These are phyloP conservation scores for Urosaurus nigricauda DNA, from an alignment of 2,797 vertebrate genomes.

Conservation along the genomic window DNA sequence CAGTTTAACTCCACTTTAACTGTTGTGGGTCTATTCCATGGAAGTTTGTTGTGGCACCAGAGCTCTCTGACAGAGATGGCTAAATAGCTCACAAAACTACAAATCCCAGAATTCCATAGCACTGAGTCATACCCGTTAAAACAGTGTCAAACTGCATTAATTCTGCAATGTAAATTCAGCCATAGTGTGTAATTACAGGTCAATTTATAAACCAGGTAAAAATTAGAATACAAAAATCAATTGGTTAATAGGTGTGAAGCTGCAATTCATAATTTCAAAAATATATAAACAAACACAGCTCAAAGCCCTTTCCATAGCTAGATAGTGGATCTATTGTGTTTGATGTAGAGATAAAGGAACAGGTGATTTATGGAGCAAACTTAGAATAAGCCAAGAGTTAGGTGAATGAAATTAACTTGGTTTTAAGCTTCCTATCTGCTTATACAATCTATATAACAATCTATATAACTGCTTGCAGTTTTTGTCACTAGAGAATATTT, in stretches of 20 bases:
- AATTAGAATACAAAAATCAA: neutral
- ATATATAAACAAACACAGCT: neutral
- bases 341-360: neutral
- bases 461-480: neutral
- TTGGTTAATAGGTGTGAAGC: neutral
- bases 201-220: neutral
- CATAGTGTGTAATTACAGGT: neutral
- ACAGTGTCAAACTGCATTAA: too few relatives aligned
- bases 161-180: too few relatives aligned
- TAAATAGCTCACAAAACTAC: too few relatives aligned
- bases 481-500: neutral
- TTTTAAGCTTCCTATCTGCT: neutral
- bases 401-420: neutral
- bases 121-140: too few relatives aligned
- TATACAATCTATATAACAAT: neutral
- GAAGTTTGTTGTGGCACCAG: too few relatives aligned
- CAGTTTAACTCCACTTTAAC: too few relatives aligned
- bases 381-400: neutral
- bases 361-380: neutral
- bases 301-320: neutral
- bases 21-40: too few relatives aligned
- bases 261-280: neutral
- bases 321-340: neutral
- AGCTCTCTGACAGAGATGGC: too few relatives aligned
- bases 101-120: too few relatives aligned